Evolutionary conservation across 2,113 vertebrate species (phyloP), one percentile per base, ranked within the genome.

Genomic region (Callospermophilus lateralis): DNA sequence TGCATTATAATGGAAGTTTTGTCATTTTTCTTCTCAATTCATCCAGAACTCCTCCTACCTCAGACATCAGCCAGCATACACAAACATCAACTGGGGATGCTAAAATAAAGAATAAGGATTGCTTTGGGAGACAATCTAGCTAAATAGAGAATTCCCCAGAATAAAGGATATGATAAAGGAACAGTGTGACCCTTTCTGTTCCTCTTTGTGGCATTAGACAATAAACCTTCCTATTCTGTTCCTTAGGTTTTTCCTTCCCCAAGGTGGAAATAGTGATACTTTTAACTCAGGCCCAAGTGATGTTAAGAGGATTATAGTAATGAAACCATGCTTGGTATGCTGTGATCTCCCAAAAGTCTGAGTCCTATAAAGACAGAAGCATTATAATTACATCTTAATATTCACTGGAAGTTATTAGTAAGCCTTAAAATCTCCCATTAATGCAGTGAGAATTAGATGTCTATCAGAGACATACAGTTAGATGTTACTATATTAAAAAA

Each of bases 1-100:
- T 79, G 92, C 90, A 86, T 95, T 96, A 97, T 93, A 98, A 96
- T 94, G 96, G 96, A 96, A 98, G 94, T 96, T 96, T 96, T 97
- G 96, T 95, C 55, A 16, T 80, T 94, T 96, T 97, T 96, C 96
- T 97, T 97, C 92, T 97, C 94, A 96, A 58, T 85, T 95, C 98
- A 97, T 95, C 96, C 96, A 97, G 95, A 97, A 97, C 95, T 95
- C 90, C 88, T 88, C 94, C 88, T 93, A 78, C 63, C 89, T 90
- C 77, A 85, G 77, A 96, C 74, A 68, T 48, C 70, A 95, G 80
- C 53, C 92, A 93, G 67, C 28, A 37, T 65, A 93, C 45, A 93
- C 79, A 96, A 93, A 86, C 80, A 94, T 89, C 42, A 67, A 90
- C 30, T 28, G n/a, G 6, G 72, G 45, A 90, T 73, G 81, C 53